Evolutionary conservation across 2,888 invertebrate genomes (phyloP).

Genomic region (Conistra vaccinii): DNA sequence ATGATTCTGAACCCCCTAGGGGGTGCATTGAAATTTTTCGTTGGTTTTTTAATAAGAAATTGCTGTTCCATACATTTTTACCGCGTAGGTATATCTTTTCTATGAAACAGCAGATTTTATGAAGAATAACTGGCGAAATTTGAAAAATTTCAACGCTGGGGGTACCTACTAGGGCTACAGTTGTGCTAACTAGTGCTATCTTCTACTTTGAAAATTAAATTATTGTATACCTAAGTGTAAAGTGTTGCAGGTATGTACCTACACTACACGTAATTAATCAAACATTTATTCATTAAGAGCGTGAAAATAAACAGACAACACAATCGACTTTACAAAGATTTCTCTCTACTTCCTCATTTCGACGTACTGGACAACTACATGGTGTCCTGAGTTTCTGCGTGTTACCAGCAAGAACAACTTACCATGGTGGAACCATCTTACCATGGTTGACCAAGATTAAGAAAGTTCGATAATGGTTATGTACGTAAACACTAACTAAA

Average conservation of each 20-base stretch:
- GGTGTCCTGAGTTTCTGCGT: not conserved
- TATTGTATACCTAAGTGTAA: too few species aligned
- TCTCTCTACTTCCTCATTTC: not conserved
- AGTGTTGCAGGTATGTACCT: slow-evolving; percentile 12
- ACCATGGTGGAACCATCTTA: not conserved
- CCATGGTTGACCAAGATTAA: too few species aligned
- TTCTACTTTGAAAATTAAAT: not conserved
- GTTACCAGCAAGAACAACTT: not conserved
- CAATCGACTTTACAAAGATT: slow-evolving; percentile 26
- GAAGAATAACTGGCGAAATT: too few species aligned
- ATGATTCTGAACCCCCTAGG: too few species aligned
- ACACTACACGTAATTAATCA: slow-evolving; percentile 43
- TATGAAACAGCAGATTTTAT: too few species aligned
- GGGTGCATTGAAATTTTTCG: too few species aligned
- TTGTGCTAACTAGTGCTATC: not conserved
- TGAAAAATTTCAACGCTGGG: too few species aligned
- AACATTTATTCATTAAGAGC: slow-evolving; percentile 49
- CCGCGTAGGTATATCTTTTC: too few species aligned
- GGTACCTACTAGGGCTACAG: too few species aligned
- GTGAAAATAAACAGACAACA: slow-evolving; percentile 51
- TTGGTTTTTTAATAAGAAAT: too few species aligned
- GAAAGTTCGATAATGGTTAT: not conserved
- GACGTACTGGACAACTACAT: not conserved
- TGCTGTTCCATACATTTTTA: too few species aligned
- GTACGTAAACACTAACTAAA: not conserved